phyloP scores from a whole-genome alignment of 2,113 vertebrate genomes.

The Tragelaphus scriptus region DNA sequence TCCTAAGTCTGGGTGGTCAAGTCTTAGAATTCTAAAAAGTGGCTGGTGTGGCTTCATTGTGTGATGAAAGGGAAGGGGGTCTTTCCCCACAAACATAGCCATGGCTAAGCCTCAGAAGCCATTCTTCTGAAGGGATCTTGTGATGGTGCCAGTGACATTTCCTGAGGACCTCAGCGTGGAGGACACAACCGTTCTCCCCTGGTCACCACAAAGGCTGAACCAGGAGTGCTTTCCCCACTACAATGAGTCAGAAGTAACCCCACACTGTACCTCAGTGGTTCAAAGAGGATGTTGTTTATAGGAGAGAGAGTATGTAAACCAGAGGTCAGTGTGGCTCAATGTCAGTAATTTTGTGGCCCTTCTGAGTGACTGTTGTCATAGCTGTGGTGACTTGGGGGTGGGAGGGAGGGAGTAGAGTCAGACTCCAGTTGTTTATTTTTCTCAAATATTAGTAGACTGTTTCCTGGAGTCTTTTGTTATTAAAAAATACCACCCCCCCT shows the following conservation, averaged over 20 bases:
- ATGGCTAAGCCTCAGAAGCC: not conserved
- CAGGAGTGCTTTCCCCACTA: not conserved
- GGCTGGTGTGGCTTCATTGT: not conserved
- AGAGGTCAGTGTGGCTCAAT: not conserved
- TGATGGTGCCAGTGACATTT: not conserved
- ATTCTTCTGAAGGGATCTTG: not conserved
- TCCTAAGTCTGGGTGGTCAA: not conserved
- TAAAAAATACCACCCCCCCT: not conserved
- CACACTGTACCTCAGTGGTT: not conserved
- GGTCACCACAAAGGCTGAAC: not conserved
- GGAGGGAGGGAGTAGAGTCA: not conserved
- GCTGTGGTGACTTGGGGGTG: not conserved
- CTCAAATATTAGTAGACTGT: not conserved
- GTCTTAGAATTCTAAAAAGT: not conserved
- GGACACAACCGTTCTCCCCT: not conserved
- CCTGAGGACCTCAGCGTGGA: not conserved
- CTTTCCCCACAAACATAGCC: not conserved
- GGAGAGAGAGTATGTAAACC: not conserved
- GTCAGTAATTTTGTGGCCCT: conserved; percentile 19
- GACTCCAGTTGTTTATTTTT: not conserved
- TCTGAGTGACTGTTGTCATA: not conserved
- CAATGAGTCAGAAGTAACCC: conserved; percentile 29
- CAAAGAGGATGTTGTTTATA: conserved; percentile 25
- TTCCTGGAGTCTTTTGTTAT: not conserved
- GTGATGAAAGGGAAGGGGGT: not conserved